Base-by-base conservation (phyloP, 2,888 invertebrate genomes). In the Melanchra persicariae region DNA sequence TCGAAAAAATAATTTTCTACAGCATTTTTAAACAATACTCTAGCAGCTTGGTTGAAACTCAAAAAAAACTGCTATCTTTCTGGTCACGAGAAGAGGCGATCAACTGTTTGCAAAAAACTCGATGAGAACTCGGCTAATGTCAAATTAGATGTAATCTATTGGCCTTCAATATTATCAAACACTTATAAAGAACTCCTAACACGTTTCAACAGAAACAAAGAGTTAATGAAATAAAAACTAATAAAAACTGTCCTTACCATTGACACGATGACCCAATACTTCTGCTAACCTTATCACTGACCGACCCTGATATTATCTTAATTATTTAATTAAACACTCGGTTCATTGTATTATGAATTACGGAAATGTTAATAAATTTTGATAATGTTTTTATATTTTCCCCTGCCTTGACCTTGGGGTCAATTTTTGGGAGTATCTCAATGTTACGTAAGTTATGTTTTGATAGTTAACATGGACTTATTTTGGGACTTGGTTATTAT, bases 331-430 rank as follows among this genome's bases (percentile, higher is more conserved):
- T 59, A 55, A 54, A 85, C 69, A 85, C 67, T 65, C 62, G 74
- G 85, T 81, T 88, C 87, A 81, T 77, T 89, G 87, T 89, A 74
- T 77, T 65, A 63, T 65, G 75, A 71, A 85, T 81, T 84, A 73
- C 77, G 85, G 86, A 89, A 87, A 84, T 71, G 60, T n/a, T 61
- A 75, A 79, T 80, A 84, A 65, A 22, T 68, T 64, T 57, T 54
- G 30, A 26, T 70, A 77, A 78, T 79, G 51, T 59, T 74, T 37
- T 52, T n/a, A 68, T 61, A 61, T 74, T 63, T 72, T 51, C 9
- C 3, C 26, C 62, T 62, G 40, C 84, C 87, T 87, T 88, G 89
- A 87, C 81, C 79, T n/a, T 26, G 12, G 60, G 37, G 24, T 45
- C 45, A 9, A 26, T 37, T 30, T 45, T 30, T 30, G 17, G 49